Conservation (phyloP, 2,888 invertebrate genomes). For the Drosophila kokeensis region DNA sequence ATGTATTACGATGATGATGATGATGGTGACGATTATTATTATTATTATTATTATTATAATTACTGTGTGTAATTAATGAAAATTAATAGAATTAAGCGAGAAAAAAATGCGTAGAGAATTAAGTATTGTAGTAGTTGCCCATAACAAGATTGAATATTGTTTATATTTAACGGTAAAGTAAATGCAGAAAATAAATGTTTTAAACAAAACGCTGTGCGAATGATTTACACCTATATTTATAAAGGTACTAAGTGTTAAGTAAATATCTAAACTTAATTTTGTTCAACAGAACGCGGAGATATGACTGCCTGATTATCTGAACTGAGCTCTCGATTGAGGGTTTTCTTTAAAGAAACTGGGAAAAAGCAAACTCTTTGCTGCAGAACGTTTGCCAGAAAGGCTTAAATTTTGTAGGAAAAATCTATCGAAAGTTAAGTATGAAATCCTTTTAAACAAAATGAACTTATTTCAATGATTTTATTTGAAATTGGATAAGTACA, state of each 20-base stretch:
- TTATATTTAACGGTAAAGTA: conserved; percentile 70
- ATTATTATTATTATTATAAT: conserved; percentile 65
- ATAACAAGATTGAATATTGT: conserved; percentile 79
- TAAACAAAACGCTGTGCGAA: conserved; percentile 57
- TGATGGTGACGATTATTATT: conserved; percentile 25
- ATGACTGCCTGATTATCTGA: not conserved
- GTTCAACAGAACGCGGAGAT: not conserved
- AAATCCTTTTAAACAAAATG: not conserved
- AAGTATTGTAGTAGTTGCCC: conserved; percentile 77
- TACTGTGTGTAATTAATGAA: conserved; percentile 78
- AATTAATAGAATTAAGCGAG: conserved; percentile 63
- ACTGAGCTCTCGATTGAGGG: not conserved
- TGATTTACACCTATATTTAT: not conserved
- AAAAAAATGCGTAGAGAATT: conserved; percentile 61
- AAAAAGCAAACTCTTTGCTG: not conserved
- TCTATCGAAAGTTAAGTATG: not conserved
- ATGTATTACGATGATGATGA: conserved; percentile 55
- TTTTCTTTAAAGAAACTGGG: not conserved
- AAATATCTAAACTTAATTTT: not conserved
- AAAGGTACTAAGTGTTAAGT: not conserved
- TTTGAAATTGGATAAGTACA: not conserved
- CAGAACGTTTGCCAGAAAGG: not conserved
- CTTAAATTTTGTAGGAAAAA: not conserved
- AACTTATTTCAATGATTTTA: not conserved
- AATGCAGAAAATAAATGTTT: conserved; percentile 79